Base-by-base conservation (phyloP, 2,888 invertebrate genomes). In the Cetonia aurata region DNA sequence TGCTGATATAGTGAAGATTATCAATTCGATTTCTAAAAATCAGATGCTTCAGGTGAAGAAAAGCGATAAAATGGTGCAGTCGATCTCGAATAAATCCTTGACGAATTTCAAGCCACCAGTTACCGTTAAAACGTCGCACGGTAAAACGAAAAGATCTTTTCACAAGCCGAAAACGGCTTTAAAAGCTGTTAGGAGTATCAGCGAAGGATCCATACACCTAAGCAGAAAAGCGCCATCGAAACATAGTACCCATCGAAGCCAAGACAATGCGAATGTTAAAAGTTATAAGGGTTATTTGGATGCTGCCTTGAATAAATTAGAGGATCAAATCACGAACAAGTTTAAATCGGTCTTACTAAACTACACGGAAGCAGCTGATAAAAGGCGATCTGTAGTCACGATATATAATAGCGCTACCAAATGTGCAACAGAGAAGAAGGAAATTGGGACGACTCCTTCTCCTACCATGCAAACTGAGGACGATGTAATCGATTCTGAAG, bases 401-500 rank as follows among this genome's bases (percentile, higher is more conserved):
- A 46, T 65, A n/a, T 65, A 65, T 19, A 19, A 65, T 41, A 65
- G 15, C 48, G 25, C 13, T 12, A 37, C 37, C 37, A 37, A 8
- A 17, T 8, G 3, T 46, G 41, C 9, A 17, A 12, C n/a, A 25
- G 10, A 42, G 8, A 44, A 44, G 8, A 67, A 42, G 6, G 42
- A 44, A n/a, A 25, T 46, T n/a, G 55, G 44, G 1, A 67, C 44
- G 3, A 56, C 42, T 42, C 31, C 44, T 0, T 67, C 67, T 13
- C 31, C n/a, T 17, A 55, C 42, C 31, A 56, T 55, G 67, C 1
- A 52, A 25, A 44, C 53, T n/a, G 10, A 12, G 0, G 67, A 67
- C 31, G 53, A 42, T 13, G n/a, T 55, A 31, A 56, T 48, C 9
- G 67, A 67, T 15, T 67, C 56, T 12, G 67, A 67, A 46, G 67